phyloP scores from a whole-genome alignment of 2,888 invertebrate genomes.

The Epinotia nisella region DNA sequence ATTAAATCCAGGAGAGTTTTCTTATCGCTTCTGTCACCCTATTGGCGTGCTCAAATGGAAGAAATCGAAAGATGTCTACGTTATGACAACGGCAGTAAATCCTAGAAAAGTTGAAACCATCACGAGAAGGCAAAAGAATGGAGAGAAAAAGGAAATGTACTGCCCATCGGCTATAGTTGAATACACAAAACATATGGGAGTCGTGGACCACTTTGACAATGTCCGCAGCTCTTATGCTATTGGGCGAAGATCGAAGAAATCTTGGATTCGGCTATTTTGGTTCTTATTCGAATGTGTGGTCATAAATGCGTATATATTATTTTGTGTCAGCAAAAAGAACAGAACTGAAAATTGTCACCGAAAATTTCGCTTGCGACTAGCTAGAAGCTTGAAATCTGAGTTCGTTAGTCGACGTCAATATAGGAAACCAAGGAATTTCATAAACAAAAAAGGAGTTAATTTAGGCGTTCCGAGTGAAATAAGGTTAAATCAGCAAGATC shows the following conservation, averaged over 20 bases:
- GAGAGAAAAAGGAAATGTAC: conserved; percentile 16
- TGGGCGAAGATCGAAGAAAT: conserved; percentile 17
- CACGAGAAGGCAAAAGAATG: conserved; percentile 25
- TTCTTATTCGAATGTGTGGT: conserved; percentile 29
- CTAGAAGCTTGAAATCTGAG: too few relatives aligned
- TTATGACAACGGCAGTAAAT: conserved; percentile 20
- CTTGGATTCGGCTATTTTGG: conserved; percentile 8
- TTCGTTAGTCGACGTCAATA: background rate
- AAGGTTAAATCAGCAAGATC: conserved; percentile 8
- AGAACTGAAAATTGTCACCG: background rate
- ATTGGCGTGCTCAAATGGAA: conserved; percentile 20
- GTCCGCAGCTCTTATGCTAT: conserved; percentile 6
- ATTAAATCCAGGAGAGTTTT: conserved; percentile 17
- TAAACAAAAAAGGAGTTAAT: conserved; percentile 11
- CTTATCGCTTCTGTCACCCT: conserved; percentile 8
- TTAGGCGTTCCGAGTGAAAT: background rate
- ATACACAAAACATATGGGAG: conserved; percentile 25
- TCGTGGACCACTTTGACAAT: conserved; percentile 8
- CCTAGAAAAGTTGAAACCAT: conserved; percentile 1
- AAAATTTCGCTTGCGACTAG: too few relatives aligned
- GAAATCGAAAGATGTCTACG: conserved; percentile 21
- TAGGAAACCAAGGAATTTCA: background rate
- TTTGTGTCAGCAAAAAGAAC: too few relatives aligned
- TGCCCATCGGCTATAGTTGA: conserved; percentile 21
- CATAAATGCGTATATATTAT: background rate